These are phyloP conservation scores for Halcyon leucocephala DNA, from an alignment of 2,797 vertebrate genomes.

Conservation along the genomic window DNA sequence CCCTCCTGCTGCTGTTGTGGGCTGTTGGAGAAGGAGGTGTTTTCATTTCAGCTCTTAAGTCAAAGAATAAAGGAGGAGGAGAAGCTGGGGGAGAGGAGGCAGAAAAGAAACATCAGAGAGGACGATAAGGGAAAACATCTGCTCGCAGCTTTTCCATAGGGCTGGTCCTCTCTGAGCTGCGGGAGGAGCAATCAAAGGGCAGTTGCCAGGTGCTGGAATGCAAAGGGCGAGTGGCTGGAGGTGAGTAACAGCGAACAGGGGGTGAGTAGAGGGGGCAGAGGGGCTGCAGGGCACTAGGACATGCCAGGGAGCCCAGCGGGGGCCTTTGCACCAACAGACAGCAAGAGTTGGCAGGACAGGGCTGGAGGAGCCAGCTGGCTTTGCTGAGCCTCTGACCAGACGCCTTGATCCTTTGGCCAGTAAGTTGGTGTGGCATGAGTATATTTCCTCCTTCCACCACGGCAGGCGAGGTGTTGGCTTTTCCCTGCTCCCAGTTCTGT, in stretches of 20 bases:
- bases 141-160: not conserved
- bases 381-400: not conserved
- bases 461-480: not conserved
- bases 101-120: slow-evolving; percentile 24
- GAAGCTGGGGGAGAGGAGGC: not conserved
- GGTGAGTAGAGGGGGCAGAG: not conserved
- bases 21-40: slow-evolving; percentile 3
- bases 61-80: slow-evolving; percentile 30
- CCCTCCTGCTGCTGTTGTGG: slow-evolving; percentile 33
- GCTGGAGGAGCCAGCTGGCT: not conserved
- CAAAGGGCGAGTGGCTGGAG: not conserved
- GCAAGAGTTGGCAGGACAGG: not conserved
- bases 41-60: slow-evolving; percentile 50
- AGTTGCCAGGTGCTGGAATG: not conserved
- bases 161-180: not conserved
- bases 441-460: not conserved
- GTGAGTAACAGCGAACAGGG: not conserved
- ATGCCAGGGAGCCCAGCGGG: not conserved
- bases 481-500: not conserved
- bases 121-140: not conserved
- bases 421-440: not conserved
- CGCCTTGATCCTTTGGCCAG: not conserved
- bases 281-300: not conserved
- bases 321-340: not conserved
- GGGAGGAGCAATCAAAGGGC: not conserved